A percentile compares a stretch with the other conserved stretches of the same genome.
Conservation (phyloP, 1,140 invertebrate species). For the Sycophila sp. region DNA sequence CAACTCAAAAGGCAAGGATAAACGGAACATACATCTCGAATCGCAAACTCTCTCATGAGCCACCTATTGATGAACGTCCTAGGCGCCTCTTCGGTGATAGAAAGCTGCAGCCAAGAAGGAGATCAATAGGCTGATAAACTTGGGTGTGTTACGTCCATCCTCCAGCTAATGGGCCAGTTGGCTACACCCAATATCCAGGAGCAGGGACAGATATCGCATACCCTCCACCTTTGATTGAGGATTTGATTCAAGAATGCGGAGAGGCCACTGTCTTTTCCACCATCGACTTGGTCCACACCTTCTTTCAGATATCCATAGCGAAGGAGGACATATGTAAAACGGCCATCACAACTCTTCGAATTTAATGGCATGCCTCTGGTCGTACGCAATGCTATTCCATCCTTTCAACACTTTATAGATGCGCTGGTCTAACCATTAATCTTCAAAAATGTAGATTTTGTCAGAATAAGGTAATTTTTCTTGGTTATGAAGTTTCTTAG, state of each 20-base stretch:
- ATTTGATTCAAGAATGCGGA: neutral
- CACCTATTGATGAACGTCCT: neutral
- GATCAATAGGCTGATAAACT: neutral
- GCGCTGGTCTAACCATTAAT: neutral
- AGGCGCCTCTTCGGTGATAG: neutral
- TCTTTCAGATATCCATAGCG: neutral
- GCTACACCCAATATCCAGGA: neutral
- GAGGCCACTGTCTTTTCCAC: neutral
- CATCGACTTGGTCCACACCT: neutral
- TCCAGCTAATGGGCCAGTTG: neutral
- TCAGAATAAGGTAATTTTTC: neutral
- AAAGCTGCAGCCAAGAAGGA: neutral
- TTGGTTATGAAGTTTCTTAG: neutral
- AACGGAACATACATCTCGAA: neutral
- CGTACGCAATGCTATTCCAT: neutral
- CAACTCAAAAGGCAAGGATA: too few relatives aligned
- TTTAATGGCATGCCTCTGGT: neutral
- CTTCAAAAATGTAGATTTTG: neutral
- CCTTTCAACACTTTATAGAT: neutral
- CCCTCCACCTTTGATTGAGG: neutral
- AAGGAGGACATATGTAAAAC: neutral
- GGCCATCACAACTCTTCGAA: neutral
- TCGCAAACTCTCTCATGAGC: neutral
- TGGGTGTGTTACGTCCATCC: neutral
- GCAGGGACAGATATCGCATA: neutral